A percentile compares a stretch with the other conserved stretches of the same genome.
Conservation (phyloP, 2,797 vertebrate genomes). For the Pseudochirops cupreus region DNA sequence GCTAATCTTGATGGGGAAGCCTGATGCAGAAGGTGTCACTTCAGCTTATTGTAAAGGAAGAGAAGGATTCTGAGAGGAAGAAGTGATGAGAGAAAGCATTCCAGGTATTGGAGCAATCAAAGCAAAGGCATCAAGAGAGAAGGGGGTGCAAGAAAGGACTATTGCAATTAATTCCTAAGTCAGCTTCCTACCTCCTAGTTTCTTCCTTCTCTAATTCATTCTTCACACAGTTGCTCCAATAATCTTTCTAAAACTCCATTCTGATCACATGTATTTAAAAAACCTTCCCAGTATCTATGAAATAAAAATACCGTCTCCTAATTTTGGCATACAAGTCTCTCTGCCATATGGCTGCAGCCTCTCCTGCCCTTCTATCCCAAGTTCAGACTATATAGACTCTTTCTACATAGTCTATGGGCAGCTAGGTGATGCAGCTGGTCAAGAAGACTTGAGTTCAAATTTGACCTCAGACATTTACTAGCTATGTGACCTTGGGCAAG, state of each 20-base stretch:
- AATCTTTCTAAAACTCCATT: background rate
- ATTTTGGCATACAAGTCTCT: background rate
- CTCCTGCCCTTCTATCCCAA: background rate
- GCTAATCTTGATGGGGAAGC: background rate
- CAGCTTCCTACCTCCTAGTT: background rate
- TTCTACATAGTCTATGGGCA: background rate
- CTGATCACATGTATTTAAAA: background rate
- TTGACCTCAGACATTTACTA: too few relatives aligned
- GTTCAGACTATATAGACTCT: background rate
- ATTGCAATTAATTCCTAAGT: background rate
- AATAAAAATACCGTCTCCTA: background rate
- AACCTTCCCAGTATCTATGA: background rate
- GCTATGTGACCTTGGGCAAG: too few relatives aligned
- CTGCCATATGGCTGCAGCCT: too few relatives aligned
- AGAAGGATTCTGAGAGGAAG: background rate
- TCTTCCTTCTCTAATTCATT: background rate
- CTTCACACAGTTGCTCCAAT: background rate
- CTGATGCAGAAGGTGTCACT: background rate
- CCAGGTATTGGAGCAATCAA: background rate
- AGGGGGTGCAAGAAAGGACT: background rate
- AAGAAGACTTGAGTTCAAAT: too few relatives aligned
- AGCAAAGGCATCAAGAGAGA: background rate
- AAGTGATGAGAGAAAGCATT: background rate
- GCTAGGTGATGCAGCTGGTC: background rate
- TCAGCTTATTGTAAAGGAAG: background rate